phyloP scores from a whole-genome alignment of 2,888 invertebrate species.

The Pachycephus smyrnensis region DNA sequence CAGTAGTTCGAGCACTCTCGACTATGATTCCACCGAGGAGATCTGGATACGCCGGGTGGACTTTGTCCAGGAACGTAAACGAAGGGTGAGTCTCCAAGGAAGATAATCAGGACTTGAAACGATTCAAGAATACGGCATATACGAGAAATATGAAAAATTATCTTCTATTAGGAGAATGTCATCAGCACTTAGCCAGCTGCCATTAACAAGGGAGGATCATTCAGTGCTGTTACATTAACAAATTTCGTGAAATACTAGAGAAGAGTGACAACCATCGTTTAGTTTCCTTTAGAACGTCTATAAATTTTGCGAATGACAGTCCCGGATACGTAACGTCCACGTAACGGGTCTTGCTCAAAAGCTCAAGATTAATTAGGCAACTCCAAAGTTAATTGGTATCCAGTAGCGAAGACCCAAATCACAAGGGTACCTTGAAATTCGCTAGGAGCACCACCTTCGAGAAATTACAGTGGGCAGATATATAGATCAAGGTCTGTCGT shows the following conservation, averaged over 20 bases:
- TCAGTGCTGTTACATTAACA: neutral
- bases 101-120: neutral
- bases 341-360: neutral
- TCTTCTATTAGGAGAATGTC: neutral
- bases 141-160: neutral
- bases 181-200: neutral
- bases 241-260: neutral
- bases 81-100: conserved; percentile 67
- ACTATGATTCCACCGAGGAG: conserved; percentile 73
- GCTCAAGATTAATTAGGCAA: neutral
- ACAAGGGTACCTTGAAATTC: neutral
- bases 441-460: neutral
- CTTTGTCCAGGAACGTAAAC: conserved; percentile 66
- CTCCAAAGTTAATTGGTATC: neutral
- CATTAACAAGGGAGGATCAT: neutral
- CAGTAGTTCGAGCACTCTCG: conserved; percentile 73
- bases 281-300: neutral
- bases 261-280: neutral
- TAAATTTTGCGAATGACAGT: neutral
- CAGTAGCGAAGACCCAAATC: neutral
- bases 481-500: neutral
- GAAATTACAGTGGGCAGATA: no score
- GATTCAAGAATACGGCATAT: neutral
- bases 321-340: neutral
- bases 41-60: conserved; percentile 78